A percentile compares a stretch with the other conserved stretches of the same genome.
Conservation (phyloP, 2,888 invertebrate species). For the Coecobrya sp. region DNA sequence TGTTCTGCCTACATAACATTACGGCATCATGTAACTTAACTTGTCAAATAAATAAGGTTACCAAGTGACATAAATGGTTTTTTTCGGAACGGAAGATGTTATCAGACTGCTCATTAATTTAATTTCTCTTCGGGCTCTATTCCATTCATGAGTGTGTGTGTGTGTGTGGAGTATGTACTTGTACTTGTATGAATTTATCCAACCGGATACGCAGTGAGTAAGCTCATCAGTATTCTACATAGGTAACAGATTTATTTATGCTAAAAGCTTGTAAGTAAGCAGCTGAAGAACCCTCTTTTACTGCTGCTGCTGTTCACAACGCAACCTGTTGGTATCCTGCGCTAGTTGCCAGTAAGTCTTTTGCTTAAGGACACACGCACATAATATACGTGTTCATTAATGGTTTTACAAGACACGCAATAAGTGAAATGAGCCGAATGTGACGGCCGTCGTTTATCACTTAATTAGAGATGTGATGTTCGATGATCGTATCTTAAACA, state of each 20-base stretch:
- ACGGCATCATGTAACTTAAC: background rate
- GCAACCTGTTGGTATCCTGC: conserved; percentile 48
- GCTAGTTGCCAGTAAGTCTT: conserved; percentile 8
- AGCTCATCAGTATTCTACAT: conserved; percentile 42
- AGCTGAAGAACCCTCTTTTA: background rate
- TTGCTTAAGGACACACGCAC: conserved; percentile 32
- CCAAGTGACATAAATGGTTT: conserved; percentile 21
- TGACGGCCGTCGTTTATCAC: conserved; percentile 65
- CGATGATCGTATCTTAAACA: conserved; percentile 56
- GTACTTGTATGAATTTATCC: conserved; percentile 14
- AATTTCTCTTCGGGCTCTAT: background rate
- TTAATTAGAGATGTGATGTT: conserved; percentile 63
- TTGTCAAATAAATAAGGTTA: conserved; percentile 21
- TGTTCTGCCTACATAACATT: background rate
- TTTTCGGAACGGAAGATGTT: background rate
- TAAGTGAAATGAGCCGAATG: conserved; percentile 69
- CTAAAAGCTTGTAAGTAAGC: conserved; percentile 48
- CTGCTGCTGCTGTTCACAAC: background rate
- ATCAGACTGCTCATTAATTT: conserved; percentile 24
- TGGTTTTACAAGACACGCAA: conserved; percentile 55
- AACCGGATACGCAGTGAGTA: conserved; percentile 28
- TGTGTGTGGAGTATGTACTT: background rate
- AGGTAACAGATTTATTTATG: conserved; percentile 52
- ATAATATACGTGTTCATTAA: conserved; percentile 30
- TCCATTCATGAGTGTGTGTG: conserved; percentile 8